Conservation (phyloP, 2,113 vertebrate species). For the Nematolebias whitei region DNA sequence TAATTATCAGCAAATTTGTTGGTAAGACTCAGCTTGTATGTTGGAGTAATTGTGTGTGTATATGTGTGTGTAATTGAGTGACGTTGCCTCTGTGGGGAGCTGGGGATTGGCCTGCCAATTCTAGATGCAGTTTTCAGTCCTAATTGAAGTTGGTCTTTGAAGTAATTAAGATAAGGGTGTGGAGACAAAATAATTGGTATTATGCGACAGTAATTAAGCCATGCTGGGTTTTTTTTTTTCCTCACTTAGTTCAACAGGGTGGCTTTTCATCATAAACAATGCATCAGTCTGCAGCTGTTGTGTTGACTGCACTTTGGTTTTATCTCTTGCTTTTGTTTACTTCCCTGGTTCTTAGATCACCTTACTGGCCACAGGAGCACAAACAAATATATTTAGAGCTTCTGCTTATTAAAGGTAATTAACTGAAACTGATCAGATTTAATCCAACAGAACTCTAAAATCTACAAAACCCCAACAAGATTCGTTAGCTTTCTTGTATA, state of each 20-base stretch:
- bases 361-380: constrained; percentile 44
- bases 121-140: constrained; percentile 73
- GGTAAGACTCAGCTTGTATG: constrained; percentile 59
- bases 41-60: constrained; percentile 20
- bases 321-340: too few relatives aligned
- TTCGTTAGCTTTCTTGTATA: too few relatives aligned
- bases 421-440: not conserved
- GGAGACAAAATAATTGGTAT: constrained; percentile 82
- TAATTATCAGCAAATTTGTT: constrained; percentile 74
- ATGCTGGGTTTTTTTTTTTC: too few relatives aligned
- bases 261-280: constrained; percentile 76
- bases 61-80: constrained; percentile 59
- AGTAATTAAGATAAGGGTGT: constrained; percentile 82
- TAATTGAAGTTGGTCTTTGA: constrained; percentile 84
- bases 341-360: constrained; percentile 54
- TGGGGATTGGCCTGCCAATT: constrained; percentile 62
- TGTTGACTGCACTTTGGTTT: too few relatives aligned
- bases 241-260: constrained; percentile 58
- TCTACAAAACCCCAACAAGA: too few relatives aligned
- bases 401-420: not conserved
- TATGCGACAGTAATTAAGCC: constrained; percentile 81
- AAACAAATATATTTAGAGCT: not conserved
- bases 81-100: constrained; percentile 65
- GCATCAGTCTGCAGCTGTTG: constrained; percentile 48
- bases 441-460: not conserved